Base-by-base conservation (phyloP, 2,888 invertebrate species). In the Rotaria magnacalcarata region DNA sequence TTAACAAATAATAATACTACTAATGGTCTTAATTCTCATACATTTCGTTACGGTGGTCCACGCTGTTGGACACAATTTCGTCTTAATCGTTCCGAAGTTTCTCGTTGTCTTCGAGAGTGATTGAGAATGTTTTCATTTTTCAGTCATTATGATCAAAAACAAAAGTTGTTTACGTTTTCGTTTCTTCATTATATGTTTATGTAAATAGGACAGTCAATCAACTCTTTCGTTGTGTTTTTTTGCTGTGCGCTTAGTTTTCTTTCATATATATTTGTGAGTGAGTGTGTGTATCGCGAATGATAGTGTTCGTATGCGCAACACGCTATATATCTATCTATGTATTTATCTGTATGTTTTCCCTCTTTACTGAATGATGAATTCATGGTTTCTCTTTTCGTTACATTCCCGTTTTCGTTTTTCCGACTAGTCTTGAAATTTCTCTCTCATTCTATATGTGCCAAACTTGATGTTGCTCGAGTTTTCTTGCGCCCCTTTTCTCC, bases 61-160 rank as follows among this genome's bases (percentile, higher is more conserved):
- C 80, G 80, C 34, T 80, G 80, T 80, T 80, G 80, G 80, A 80
- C 47, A 11, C 43, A 80, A n/a, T 80, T 80, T 80, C 80, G 80
- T 80, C 41, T 80, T 7, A 80, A 80, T 80, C 80, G 80, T 47
- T 47, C 43, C 14, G 80, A 80, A 80, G 47, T 80, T 6, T n/a
- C 47, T 47, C 80, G 80, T 80, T 80, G 80, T 47, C 47, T 80
- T 67, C 67, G 67, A 67, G 67, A 67, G 34, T 67, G 27, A 67
- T 67, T 34, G 34, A 34, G 34, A 67, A 21, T 54, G 67, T 34
- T 34, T 67, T 14, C 5, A 5, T 67, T 0, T 67, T 67, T 34
- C 67, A 67, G 67, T 67, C 34, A 67, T 67, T 27, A 67, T 14
- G 67, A 67, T 67, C 67, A 27, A 67, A 67, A 34, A 34, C n/a